Conservation (phyloP, 2,113 vertebrate genomes). For the Bubo blakistoni region DNA sequence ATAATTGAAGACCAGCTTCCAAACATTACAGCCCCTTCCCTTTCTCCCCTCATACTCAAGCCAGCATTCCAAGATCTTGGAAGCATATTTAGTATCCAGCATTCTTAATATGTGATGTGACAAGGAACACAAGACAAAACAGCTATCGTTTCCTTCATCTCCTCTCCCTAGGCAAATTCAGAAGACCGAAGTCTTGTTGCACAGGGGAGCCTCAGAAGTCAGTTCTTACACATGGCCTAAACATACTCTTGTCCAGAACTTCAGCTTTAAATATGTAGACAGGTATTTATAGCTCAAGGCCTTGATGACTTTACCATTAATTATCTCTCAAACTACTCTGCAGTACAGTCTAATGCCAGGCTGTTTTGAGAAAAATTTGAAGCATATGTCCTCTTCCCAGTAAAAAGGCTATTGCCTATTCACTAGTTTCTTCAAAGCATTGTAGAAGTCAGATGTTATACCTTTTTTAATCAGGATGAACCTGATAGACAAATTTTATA, state of each 20-base stretch:
- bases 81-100: neutral
- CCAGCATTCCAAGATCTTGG: neutral
- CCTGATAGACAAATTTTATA: neutral
- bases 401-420: neutral
- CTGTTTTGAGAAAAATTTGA: neutral
- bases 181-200: neutral
- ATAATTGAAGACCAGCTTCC: neutral
- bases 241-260: neutral
- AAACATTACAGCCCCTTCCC: neutral
- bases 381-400: neutral
- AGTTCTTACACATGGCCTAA: rapidly evolving
- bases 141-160: neutral
- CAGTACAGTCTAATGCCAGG: neutral
- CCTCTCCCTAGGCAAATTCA: neutral
- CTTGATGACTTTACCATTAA: neutral
- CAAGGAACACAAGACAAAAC: neutral
- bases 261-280: neutral
- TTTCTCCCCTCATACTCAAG: neutral
- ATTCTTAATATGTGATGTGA: neutral
- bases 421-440: neutral
- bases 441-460: neutral
- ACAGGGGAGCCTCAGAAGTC: neutral
- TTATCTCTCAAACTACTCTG: neutral
- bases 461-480: neutral
- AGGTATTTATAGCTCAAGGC: neutral